Evolutionary conservation across 2,113 vertebrate genomes (phyloP), one percentile per base, ranked within the genome.

Genomic region (Sinocyclocheilus maitianheensis): DNA sequence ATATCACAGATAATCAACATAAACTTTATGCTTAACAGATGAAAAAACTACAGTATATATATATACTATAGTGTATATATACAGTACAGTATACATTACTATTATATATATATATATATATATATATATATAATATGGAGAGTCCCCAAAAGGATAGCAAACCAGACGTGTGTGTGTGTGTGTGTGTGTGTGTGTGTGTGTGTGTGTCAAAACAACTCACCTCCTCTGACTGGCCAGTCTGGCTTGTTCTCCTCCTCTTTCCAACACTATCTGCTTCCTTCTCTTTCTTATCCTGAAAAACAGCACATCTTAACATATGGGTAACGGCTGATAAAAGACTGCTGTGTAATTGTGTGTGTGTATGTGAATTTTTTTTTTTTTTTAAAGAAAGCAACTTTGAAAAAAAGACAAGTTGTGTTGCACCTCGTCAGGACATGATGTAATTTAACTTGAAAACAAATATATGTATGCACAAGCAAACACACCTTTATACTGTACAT

Each of bases 231-330:
- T 93, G 94, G 74, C 77, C 20, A 0, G 20, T 40, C 24, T 69
- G 34, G 82, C 96, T 97, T 8, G 95, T 97, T 90, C 93, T 97
- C 83, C 96, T 96, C 88, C 96, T 95, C 89, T 98, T 98, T 20
- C 95, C 96, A 63, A 93, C 90, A 83, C 95, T 94, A 7, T 97
- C 96, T 37, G 91, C 86, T 2, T 96, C 95, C 84, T 95, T 97
- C 82, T 96, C 96, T 72, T 94, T 96, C 86, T 96, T 96, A 84
- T 97, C 96, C 97, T 99, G 90, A n/a, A 22, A 72, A 24, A 63
- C 11, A 77, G 3, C 34, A 1, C 65, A 11, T 60, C 4, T 46
- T 26, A 65, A 48, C 10, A 12, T 10, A 24, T 51, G 26, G 34
- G 53, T 58, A 86, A 24, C 22, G 8, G 26, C 30, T 4, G 30